Percentiles rank a stretch among this genome's conserved stretches.
These are phyloP conservation scores for Python bivittatus DNA, from an alignment of 2,113 vertebrate species.

Conservation along the genomic window DNA sequence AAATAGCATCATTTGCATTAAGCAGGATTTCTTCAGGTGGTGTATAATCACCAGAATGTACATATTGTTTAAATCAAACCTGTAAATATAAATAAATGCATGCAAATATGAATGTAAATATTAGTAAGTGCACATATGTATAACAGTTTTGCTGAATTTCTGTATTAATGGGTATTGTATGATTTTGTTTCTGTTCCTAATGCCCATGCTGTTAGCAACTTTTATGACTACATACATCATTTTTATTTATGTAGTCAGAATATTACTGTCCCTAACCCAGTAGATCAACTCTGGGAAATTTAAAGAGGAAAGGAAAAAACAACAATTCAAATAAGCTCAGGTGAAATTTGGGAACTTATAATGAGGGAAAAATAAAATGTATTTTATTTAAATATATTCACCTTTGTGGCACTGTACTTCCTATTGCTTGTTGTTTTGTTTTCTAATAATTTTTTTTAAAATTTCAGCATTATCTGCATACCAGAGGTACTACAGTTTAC, in stretches of 20 bases:
- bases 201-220: not conserved
- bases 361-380: too few species aligned
- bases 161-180: not conserved
- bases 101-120: not conserved
- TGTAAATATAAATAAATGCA: not conserved
- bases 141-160: not conserved
- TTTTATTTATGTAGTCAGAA: not conserved
- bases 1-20: too few species aligned
- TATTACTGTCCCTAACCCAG: not conserved
- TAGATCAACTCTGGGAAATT: too few species aligned
- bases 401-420: not conserved
- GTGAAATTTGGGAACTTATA: not conserved
- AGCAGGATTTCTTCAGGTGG: too few species aligned
- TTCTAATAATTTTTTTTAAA: constrained; percentile 49
- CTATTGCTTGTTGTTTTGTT: constrained; percentile 47
- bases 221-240: too few species aligned
- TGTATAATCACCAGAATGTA: not conserved
- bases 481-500: constrained; percentile 99
- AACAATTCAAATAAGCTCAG: not conserved
- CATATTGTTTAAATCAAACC: not conserved
- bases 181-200: not conserved
- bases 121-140: not conserved
- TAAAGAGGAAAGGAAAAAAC: too few species aligned
- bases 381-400: not conserved
- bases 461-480: constrained; percentile 97